These are phyloP conservation scores for Parazoanthus darwini DNA, from an alignment of 92 coral and sea anemone genomes.

Conservation along the genomic window DNA sequence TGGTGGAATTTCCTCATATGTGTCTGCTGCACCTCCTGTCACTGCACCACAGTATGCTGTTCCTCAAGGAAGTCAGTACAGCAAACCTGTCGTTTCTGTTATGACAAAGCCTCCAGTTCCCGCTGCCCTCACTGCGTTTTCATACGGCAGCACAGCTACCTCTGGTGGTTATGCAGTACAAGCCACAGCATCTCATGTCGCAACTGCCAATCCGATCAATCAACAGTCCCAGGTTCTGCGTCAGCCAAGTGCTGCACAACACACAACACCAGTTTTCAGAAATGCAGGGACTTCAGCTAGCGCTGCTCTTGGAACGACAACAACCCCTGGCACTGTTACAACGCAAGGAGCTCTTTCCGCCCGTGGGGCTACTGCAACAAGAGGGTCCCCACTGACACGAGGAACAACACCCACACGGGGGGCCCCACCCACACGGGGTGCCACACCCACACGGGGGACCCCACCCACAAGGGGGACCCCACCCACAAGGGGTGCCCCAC, in stretches of 20 bases:
- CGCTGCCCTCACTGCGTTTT: background rate
- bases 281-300: constrained; percentile 36
- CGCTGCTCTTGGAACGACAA: background rate
- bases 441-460: constrained; percentile 13
- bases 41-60: constrained; percentile 14
- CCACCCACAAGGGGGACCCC: constrained; percentile 17
- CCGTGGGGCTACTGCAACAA: constrained; percentile 10
- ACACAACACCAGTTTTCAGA: constrained; percentile 32
- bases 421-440: background rate
- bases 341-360: constrained; percentile 19
- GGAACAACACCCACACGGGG: background rate
- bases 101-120: constrained; percentile 10
- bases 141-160: background rate
- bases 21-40: constrained; percentile 17
- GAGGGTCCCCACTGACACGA: constrained; percentile 16
- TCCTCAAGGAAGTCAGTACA: constrained; percentile 22
- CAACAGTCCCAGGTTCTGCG: constrained; percentile 39
- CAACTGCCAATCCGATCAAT: constrained; percentile 17
- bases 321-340: constrained; percentile 29
- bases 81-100: background rate
- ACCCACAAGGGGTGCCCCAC: background rate
- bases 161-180: background rate
- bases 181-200: background rate
- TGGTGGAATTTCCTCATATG: background rate
- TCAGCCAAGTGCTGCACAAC: constrained; percentile 17